These are phyloP conservation scores for Rallus crepitans DNA, from an alignment of 2,797 vertebrate genomes.

Conservation along the genomic window DNA sequence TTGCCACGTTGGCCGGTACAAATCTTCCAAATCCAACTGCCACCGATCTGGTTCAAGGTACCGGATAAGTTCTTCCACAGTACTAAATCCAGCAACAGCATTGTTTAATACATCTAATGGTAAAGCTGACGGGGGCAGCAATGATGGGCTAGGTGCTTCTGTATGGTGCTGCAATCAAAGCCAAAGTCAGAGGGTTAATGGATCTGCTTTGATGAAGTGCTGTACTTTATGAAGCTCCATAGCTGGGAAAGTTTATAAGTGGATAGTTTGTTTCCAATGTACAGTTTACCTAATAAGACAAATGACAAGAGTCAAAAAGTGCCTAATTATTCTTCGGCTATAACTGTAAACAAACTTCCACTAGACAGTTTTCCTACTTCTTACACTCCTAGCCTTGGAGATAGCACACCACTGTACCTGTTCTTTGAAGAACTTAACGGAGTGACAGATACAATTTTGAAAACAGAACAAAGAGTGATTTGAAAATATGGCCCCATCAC, in stretches of 20 bases:
- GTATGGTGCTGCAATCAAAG: conserved; percentile 83
- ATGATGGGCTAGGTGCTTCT: conserved; percentile 80
- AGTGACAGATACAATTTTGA: not conserved
- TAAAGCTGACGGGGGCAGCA: conserved; percentile 80
- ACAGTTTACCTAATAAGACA: conserved; percentile 33
- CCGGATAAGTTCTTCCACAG: conserved; percentile 95
- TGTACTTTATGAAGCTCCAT: not conserved
- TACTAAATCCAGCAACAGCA: conserved; percentile 86
- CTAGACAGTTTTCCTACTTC: not conserved
- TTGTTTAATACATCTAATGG: conserved; percentile 89
- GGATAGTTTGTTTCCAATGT: not conserved
- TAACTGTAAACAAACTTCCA: conserved; percentile 8
- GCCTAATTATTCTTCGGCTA: conserved; percentile 7
- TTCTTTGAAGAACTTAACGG: not conserved
- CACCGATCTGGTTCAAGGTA: conserved; percentile 96
- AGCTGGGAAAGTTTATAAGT: conserved; percentile 44
- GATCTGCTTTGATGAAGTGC: not conserved
- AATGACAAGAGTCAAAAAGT: conserved; percentile 28
- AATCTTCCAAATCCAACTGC: conserved; percentile 95
- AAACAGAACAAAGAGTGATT: not conserved
- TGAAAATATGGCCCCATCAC: not conserved
- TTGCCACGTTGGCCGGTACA: conserved; percentile 95
- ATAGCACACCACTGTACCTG: not conserved
- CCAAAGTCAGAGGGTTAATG: conserved; percentile 48
- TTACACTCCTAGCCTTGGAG: not conserved